phyloP scores from a whole-genome alignment of 2,888 invertebrate genomes.

The Drosophila conformis region DNA sequence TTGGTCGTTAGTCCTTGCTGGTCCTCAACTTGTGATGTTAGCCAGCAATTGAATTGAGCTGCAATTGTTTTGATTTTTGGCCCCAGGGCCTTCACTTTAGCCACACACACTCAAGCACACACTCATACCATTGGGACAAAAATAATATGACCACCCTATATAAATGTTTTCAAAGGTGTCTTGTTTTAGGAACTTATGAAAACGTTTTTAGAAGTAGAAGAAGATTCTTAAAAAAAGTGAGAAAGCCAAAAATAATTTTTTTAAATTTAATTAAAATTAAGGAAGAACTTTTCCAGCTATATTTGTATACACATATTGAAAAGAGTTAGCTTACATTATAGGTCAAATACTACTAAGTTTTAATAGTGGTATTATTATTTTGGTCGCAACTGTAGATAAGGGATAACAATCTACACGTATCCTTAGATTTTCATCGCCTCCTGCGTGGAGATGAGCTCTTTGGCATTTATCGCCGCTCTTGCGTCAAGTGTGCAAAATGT shows the following conservation, averaged over 20 bases:
- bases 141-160: not conserved
- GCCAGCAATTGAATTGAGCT: constrained; percentile 74
- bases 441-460: constrained; percentile 35
- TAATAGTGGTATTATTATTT: not conserved
- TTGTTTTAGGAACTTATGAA: not conserved
- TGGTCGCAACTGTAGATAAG: not conserved
- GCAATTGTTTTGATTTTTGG: constrained; percentile 77
- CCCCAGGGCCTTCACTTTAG: constrained; percentile 64
- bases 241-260: not conserved
- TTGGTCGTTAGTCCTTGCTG: constrained; percentile 17
- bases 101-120: constrained; percentile 26
- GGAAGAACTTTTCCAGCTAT: not conserved
- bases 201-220: not conserved
- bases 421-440: constrained; percentile 26
- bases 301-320: not conserved
- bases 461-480: constrained; percentile 61
- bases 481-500: constrained; percentile 77
- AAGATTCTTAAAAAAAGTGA: not conserved
- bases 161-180: not conserved
- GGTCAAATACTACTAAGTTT: no score
- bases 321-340: not conserved
- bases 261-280: not conserved
- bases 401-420: constrained; percentile 22
- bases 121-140: not conserved
- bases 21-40: constrained; percentile 23